Evolutionary conservation across 2,113 vertebrate species (phyloP).

Genomic region (Amphiprion percula): DNA sequence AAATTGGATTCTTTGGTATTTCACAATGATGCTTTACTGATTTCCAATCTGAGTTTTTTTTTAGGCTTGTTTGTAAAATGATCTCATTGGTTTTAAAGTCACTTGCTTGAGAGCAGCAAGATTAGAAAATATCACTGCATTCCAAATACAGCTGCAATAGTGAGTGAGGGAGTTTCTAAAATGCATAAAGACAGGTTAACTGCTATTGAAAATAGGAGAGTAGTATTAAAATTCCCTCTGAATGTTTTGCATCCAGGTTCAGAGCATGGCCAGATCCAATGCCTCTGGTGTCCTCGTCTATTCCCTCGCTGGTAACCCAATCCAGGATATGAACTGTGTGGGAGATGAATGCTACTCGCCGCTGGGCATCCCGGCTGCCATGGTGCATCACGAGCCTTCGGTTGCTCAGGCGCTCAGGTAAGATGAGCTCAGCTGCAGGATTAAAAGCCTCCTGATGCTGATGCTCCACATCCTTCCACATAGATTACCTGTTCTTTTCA

Average conservation of each 20-base stretch:
- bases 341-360: slow-evolving; percentile 73
- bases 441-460: background rate
- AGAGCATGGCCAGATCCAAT: slow-evolving; percentile 81
- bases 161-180: no score
- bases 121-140: no score
- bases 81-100: no score
- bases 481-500: slow-evolving; percentile 7
- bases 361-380: slow-evolving; percentile 82
- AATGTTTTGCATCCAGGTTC: slow-evolving; percentile 70
- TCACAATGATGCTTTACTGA: no score
- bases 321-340: slow-evolving; percentile 86
- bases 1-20: no score
- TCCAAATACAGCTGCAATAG: no score
- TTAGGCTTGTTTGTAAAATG: no score
- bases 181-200: no score
- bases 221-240: no score
- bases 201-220: no score
- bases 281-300: slow-evolving; percentile 84
- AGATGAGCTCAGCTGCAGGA: slow-evolving; percentile 24
- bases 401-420: slow-evolving; percentile 77
- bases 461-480: background rate
- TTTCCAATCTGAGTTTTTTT: no score
- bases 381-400: slow-evolving; percentile 79
- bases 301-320: slow-evolving; percentile 71
- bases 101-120: no score